Evolutionary conservation across 2,888 invertebrate genomes (phyloP).

Genomic region (Tetragonula carbonaria): DNA sequence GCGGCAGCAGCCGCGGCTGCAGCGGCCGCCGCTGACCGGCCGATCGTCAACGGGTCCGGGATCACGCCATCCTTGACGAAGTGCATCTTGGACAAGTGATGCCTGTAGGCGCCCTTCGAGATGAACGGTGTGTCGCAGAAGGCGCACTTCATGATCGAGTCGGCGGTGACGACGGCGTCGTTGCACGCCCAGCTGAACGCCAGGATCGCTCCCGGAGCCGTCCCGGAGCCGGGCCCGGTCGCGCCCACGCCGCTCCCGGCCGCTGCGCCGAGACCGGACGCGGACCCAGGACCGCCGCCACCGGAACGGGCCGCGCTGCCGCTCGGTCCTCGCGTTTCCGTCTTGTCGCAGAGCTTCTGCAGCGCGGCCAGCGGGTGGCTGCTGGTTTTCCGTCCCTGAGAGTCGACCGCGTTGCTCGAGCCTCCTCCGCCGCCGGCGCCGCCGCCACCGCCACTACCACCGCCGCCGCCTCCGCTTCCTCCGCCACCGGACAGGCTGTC

Average conservation of each 20-base stretch:
- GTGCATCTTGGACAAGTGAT: slow-evolving; percentile 97
- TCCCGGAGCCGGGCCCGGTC: slow-evolving; percentile 83
- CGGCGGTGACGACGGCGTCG: slow-evolving; percentile 93
- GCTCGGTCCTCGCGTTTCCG: slow-evolving; percentile 89
- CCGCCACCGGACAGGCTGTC: slow-evolving; percentile 88
- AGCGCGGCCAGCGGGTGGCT: slow-evolving; percentile 97
- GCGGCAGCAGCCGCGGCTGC: slow-evolving; percentile 78
- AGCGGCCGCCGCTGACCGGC: slow-evolving; percentile 85
- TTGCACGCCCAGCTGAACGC: slow-evolving; percentile 98
- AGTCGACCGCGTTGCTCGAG: slow-evolving; percentile 83
- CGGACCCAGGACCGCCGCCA: slow-evolving; percentile 83
- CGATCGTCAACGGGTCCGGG: slow-evolving; percentile 88
- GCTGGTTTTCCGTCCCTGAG: slow-evolving; percentile 88
- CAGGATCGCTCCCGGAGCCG: slow-evolving; percentile 92
- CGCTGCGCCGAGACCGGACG: slow-evolving; percentile 81
- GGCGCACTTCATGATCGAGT: slow-evolving; percentile 96
- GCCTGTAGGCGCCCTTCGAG: slow-evolving; percentile 98
- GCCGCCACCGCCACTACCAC: slow-evolving; percentile 59
- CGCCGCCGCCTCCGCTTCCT: slow-evolving; percentile 83
- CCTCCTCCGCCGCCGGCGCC: slow-evolving; percentile 83
- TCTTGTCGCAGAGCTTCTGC: slow-evolving; percentile 98
- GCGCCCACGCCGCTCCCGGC: slow-evolving; percentile 81
- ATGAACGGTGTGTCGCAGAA: slow-evolving; percentile 98
- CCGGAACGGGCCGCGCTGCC: slow-evolving; percentile 64
- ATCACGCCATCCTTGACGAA: slow-evolving; percentile 96